Base-by-base conservation (phyloP, 2,113 vertebrate genomes). In the Mastomys coucha region DNA sequence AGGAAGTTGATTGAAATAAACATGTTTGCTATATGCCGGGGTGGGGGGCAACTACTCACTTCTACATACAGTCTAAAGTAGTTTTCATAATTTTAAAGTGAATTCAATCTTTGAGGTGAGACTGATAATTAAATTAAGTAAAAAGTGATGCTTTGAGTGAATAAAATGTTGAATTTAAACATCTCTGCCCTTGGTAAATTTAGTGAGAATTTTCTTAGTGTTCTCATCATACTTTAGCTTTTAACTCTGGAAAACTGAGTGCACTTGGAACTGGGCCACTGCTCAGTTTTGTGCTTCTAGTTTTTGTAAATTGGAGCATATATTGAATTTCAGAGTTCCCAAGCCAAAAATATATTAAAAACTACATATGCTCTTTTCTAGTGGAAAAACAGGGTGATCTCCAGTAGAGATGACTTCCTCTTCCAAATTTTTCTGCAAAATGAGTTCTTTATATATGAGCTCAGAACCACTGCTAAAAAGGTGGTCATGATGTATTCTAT, bases 301-400 rank as follows among this genome's bases (percentile, higher is more conserved):
- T 51, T 94, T 97, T 96, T 97, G 81, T 39, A 95, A 97, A 96
- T 92, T 97, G 91, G 80, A 96, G 69, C 60, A 92, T 81, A 81
- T 92, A 92, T 95, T 93, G 93, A 81, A 92, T 97, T 97, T 96
- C 75, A 87, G 85, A 96, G 72, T 77, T 92, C 19, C 28, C 81
- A 90, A 97, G 88, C 85, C 95, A 96, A 87, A 94, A 82, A 51
- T 89, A 63, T 96, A 82, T 76, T 91, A 78, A 95, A 94, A 67
- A 42, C 16, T 51, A 36, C 22, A 91, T 69, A 87, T 92, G 5
- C 33, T 92, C 51, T 93, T 94, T 96, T 77, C 91, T 92, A 81
- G 36, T 89, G 92, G 88, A 94, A 95, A 96, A 96, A 81, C 17
- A 13, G 78, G 96, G 51, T 49, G 17, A 95, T 78, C 56, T 88